Conservation (phyloP, 2,113 vertebrate genomes). For the Tenrec ecaudatus region DNA sequence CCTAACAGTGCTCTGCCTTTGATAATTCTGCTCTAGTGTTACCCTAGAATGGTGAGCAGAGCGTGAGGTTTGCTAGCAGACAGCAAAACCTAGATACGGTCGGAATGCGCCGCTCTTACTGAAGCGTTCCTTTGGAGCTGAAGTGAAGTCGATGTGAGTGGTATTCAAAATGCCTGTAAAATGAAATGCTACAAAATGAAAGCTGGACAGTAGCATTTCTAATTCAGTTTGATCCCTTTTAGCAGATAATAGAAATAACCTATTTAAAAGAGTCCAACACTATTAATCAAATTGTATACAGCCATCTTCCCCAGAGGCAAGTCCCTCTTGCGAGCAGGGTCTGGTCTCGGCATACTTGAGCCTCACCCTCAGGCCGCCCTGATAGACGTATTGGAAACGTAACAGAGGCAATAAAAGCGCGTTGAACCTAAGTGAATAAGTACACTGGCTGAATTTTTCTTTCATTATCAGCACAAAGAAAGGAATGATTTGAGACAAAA, state of each 20-base stretch:
- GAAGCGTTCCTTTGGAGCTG: background rate
- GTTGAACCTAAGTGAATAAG: background rate
- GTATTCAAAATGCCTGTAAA: constrained; percentile 2
- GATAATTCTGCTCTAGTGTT: background rate
- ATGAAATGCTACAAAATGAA: constrained; percentile 40
- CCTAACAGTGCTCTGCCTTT: background rate
- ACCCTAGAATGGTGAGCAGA: background rate
- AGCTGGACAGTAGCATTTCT: constrained; percentile 21
- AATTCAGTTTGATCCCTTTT: constrained; percentile 35
- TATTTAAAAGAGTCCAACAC: constrained; percentile 40
- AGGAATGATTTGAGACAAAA: background rate
- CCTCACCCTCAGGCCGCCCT: background rate
- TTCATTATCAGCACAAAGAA: constrained; percentile 13
- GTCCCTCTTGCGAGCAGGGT: background rate
- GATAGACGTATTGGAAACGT: background rate
- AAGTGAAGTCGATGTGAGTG: background rate
- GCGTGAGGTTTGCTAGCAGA: constrained; percentile 16
- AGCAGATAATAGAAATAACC: constrained; percentile 6
- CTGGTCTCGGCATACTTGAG: background rate
- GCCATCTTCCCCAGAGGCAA: background rate
- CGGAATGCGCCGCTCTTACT: background rate
- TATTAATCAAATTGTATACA: background rate
- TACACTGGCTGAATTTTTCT: background rate
- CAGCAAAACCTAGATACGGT: background rate
- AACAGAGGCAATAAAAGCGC: background rate